These are phyloP conservation scores for Lamproptera curius DNA, from an alignment of 2,888 invertebrate species.

Conservation along the genomic window DNA sequence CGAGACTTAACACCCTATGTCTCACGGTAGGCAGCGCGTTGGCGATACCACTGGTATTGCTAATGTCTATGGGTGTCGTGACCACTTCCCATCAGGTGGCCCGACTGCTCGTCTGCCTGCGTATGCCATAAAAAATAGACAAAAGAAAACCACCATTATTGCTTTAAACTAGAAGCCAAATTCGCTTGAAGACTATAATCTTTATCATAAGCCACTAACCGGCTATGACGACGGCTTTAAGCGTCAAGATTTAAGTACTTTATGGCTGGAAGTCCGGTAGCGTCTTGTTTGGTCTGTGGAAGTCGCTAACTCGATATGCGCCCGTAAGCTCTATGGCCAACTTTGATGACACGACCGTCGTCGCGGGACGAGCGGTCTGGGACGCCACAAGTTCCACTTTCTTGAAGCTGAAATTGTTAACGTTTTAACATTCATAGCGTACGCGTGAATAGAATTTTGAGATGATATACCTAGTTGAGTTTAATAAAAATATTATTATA, in stretches of 20 bases:
- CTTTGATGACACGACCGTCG: conserved; percentile 57
- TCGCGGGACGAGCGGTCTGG: conserved; percentile 50
- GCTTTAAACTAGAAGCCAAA: not conserved
- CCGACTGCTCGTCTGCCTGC: too few species aligned
- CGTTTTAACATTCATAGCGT: conserved; percentile 28
- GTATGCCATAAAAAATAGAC: too few species aligned
- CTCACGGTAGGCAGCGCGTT: too few species aligned
- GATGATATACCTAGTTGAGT: too few species aligned
- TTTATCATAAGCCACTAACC: too few species aligned
- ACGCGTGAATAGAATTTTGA: conserved; percentile 22
- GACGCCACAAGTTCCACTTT: conserved; percentile 57
- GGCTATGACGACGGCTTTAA: conserved; percentile 31
- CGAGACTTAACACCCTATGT: too few species aligned
- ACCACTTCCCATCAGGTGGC: too few species aligned
- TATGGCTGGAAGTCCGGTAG: conserved; percentile 56
- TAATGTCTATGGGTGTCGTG: too few species aligned
- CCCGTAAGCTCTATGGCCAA: conserved; percentile 61
- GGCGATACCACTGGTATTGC: too few species aligned
- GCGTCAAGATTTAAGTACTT: conserved; percentile 73
- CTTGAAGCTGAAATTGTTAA: conserved; percentile 24
- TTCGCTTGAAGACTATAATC: too few species aligned
- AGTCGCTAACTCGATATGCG: conserved; percentile 71
- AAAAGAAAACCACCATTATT: too few species aligned
- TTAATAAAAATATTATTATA: too few species aligned
- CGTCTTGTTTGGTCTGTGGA: conserved; percentile 52